Evolutionary conservation across 2,797 vertebrate species (phyloP).

Genomic region (Enteromius paludinosus): DNA sequence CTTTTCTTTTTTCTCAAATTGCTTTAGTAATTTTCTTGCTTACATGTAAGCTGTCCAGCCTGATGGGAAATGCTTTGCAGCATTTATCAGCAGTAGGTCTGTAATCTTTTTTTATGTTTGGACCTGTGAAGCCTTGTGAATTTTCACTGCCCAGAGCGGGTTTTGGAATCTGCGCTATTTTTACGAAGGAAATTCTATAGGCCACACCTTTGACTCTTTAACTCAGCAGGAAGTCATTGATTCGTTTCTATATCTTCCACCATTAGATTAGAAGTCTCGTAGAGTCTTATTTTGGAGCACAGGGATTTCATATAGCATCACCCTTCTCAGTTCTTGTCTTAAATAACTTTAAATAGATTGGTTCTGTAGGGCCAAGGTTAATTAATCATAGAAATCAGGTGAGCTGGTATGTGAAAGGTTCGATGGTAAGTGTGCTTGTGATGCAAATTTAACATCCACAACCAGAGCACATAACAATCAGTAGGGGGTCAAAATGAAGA

Average conservation of each 20-base stretch:
- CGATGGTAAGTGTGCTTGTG: neutral
- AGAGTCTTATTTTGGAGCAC: neutral
- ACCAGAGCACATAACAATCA: constrained; percentile 6
- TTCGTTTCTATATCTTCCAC: neutral
- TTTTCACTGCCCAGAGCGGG: constrained; percentile 1
- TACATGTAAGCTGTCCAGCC: neutral
- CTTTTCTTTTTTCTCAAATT: neutral
- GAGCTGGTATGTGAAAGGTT: constrained; percentile 12
- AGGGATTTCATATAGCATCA: neutral
- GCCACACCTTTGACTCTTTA: constrained; percentile 22
- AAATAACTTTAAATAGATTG: neutral
- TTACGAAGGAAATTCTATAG: constrained; percentile 15
- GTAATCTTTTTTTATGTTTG: constrained; percentile 11
- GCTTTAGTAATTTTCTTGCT: neutral
- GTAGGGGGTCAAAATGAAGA: neutral
- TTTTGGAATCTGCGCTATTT: constrained; percentile 25
- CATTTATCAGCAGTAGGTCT: constrained; percentile 16
- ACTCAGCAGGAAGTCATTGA: constrained; percentile 18
- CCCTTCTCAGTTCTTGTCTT: neutral
- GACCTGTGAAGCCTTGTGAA: constrained; percentile 6
- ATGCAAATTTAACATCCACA: constrained; percentile 12
- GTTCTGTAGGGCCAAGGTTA: neutral
- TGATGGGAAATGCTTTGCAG: constrained; percentile 7
- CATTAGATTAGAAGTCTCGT: neutral
- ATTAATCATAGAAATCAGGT: neutral